Evolutionary conservation across 1,140 invertebrate species (phyloP).

Genomic region (Bombus breviceps): DNA sequence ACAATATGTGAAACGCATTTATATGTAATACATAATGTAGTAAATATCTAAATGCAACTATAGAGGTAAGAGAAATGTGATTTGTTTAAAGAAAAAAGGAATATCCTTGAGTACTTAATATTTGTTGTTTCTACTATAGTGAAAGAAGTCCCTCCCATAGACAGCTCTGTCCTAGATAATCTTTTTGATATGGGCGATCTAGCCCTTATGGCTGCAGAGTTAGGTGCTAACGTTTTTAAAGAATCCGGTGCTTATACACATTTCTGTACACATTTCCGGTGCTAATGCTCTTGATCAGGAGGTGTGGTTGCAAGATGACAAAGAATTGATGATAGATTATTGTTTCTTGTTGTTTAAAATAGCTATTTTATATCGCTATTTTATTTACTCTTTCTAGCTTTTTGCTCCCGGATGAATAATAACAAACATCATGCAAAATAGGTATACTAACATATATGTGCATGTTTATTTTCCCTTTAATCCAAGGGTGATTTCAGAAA

Average conservation of each 20-base stretch:
- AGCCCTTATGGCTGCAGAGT: conserved; percentile 9
- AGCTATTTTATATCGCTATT: neutral
- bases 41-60: neutral
- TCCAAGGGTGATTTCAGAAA: no score
- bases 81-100: neutral
- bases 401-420: neutral
- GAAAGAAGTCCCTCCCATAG: neutral
- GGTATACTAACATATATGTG: no score
- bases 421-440: no score
- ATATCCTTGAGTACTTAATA: neutral
- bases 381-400: neutral
- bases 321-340: neutral
- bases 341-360: neutral
- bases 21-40: neutral
- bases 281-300: conserved; percentile 1
- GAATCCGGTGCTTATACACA: conserved; percentile 54
- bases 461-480: no score
- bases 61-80: neutral
- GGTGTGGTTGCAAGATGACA: neutral
- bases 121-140: neutral
- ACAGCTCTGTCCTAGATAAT: conserved; percentile 7
- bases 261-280: conserved; percentile 24
- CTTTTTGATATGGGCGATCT: neutral
- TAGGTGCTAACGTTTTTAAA: conserved; percentile 20
- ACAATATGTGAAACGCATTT: no score